Conservation (phyloP, 2,113 vertebrate genomes). For the Zosterops lateralis region DNA sequence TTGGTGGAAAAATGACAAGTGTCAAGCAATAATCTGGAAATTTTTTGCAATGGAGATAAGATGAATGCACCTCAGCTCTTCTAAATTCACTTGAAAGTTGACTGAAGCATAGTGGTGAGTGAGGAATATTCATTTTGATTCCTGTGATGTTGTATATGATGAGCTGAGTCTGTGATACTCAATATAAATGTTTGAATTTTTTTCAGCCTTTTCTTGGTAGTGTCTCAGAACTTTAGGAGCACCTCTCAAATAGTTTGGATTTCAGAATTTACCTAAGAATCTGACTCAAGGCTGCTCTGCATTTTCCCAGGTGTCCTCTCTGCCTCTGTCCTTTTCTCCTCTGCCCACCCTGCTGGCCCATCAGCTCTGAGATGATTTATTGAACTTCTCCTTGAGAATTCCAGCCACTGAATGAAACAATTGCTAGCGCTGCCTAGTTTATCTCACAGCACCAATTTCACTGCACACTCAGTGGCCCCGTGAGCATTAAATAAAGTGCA, state of each 20-base stretch:
- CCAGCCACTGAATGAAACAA: not conserved
- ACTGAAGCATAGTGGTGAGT: not conserved
- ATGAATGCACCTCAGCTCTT: not conserved
- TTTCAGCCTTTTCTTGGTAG: not conserved
- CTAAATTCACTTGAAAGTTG: not conserved
- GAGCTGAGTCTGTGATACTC: not conserved
- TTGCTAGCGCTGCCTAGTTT: not conserved
- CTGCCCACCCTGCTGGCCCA: not conserved
- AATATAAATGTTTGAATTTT: not conserved
- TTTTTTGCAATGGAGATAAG: not conserved
- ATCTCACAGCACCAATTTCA: not conserved
- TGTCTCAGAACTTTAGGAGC: not conserved
- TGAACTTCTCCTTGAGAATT: not conserved
- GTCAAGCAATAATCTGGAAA: not conserved
- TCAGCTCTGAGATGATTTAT: not conserved
- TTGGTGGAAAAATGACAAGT: not conserved
- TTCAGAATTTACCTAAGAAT: not conserved
- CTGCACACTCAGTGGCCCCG: not conserved
- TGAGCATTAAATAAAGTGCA: conserved; percentile 13
- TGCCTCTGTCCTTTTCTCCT: not conserved
- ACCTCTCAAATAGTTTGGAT: not conserved
- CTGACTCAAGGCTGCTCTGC: not conserved
- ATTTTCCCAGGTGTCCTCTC: not conserved
- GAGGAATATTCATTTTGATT: not conserved
- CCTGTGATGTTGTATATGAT: not conserved